Conservation (phyloP, 1,140 invertebrate species). For the Cherax destructor region DNA sequence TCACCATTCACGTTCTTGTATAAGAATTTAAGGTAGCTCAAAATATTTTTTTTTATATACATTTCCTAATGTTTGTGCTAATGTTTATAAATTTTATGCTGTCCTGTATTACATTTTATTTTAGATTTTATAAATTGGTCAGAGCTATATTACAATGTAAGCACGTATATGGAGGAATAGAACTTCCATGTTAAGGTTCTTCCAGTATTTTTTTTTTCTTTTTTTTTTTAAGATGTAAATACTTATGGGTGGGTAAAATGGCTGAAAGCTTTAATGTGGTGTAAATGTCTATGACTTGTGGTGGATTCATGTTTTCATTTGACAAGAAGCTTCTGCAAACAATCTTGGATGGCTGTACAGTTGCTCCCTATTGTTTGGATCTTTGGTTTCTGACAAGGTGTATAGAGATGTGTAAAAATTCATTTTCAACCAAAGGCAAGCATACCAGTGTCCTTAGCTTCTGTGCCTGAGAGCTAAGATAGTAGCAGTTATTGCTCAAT, state of each 20-base stretch:
- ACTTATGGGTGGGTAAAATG: slow-evolving; percentile 21
- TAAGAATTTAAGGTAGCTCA: slow-evolving; percentile 56
- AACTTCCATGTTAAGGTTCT: slow-evolving; percentile 62
- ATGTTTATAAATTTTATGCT: slow-evolving; percentile 36
- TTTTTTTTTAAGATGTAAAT: slow-evolving; percentile 47
- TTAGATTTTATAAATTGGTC: slow-evolving; percentile 45
- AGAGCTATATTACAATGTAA: slow-evolving; percentile 43
- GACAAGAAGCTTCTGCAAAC: slow-evolving; percentile 7
- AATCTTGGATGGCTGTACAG: neutral
- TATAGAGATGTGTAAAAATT: slow-evolving; percentile 24
- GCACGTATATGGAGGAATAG: slow-evolving; percentile 54
- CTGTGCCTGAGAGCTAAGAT: slow-evolving; percentile 62
- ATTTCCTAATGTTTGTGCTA: slow-evolving; percentile 48
- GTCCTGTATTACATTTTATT: slow-evolving; percentile 34
- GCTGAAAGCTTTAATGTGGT: slow-evolving; percentile 62
- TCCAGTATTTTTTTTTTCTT: slow-evolving; percentile 19
- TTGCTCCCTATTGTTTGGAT: neutral
- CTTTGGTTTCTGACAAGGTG: slow-evolving; percentile 9
- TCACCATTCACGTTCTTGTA: slow-evolving; percentile 49
- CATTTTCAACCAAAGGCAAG: slow-evolving; percentile 61
- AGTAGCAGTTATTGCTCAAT: slow-evolving; percentile 32
- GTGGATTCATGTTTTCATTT: slow-evolving; percentile 32
- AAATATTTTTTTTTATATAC: slow-evolving; percentile 19
- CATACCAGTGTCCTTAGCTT: slow-evolving; percentile 66
- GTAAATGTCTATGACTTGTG: slow-evolving; percentile 26